phyloP scores from a whole-genome alignment of 2,797 vertebrate genomes.

The Heliangelus exortis region DNA sequence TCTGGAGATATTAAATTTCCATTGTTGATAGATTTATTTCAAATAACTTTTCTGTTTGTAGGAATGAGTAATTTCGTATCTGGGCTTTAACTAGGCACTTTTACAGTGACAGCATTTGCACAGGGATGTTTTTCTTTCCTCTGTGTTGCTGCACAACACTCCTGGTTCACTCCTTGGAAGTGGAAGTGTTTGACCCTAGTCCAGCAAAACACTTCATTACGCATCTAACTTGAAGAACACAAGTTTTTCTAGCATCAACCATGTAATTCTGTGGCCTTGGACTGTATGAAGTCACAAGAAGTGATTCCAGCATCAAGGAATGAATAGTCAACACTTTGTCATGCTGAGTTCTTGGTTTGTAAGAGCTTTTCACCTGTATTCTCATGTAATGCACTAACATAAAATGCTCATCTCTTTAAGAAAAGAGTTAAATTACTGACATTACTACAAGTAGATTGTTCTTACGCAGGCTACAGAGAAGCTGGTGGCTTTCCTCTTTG shows the following conservation, averaged over 20 bases:
- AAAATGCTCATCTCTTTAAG: background rate
- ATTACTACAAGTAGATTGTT: background rate
- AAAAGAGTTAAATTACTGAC: background rate
- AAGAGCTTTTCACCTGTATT: background rate
- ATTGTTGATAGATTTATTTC: background rate
- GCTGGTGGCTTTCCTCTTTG: constrained; percentile 82
- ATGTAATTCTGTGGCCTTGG: background rate
- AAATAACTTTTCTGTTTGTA: background rate
- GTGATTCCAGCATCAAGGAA: background rate
- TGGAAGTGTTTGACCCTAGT: background rate
- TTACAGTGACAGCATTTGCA: background rate
- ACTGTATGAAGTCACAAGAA: background rate
- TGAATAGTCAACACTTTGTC: background rate
- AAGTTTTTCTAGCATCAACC: background rate
- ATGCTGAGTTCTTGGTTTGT: background rate
- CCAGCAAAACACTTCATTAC: background rate
- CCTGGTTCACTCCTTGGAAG: background rate
- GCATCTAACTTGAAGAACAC: background rate
- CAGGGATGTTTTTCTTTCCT: background rate
- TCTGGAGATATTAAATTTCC: background rate
- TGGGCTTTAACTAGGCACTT: background rate
- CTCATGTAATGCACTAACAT: background rate
- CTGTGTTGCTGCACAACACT: background rate
- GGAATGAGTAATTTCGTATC: background rate
- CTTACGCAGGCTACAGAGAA: constrained; percentile 79